Conservation (phyloP, 1,140 invertebrate genomes). For the Oryctes rhinoceros region DNA sequence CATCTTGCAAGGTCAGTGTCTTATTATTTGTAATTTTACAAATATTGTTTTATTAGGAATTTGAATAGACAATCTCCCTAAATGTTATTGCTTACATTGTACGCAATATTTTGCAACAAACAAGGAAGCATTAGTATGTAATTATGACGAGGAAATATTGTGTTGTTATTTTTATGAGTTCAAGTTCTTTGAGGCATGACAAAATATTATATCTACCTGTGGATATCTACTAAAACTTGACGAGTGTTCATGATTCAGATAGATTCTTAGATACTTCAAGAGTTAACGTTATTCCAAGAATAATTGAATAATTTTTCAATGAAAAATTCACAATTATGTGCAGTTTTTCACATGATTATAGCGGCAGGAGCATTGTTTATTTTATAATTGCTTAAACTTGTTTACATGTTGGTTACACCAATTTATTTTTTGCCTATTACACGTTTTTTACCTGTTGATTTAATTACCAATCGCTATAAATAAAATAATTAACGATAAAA, state of each 20-base stretch:
- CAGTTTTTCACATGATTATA: background rate
- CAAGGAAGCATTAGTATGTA: background rate
- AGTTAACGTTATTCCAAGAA: background rate
- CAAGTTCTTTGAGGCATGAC: constrained; percentile 1
- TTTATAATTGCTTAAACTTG: background rate
- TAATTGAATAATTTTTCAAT: background rate
- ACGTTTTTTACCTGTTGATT: no score
- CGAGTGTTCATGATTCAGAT: background rate
- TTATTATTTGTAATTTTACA: background rate
- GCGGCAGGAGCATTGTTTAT: background rate
- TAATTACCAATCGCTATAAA: background rate
- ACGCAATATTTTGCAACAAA: background rate
- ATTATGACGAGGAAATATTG: constrained; percentile 9
- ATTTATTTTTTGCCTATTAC: background rate
- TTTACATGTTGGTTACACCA: background rate
- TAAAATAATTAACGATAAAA: background rate
- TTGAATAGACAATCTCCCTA: background rate
- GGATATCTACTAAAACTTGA: background rate
- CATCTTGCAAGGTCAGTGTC: constrained; percentile 22
- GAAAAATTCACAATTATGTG: background rate
- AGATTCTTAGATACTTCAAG: background rate
- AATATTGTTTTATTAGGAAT: background rate
- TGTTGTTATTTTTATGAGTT: background rate
- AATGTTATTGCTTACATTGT: background rate
- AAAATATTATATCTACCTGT: constrained; percentile 1